phyloP scores from a whole-genome alignment of 2,113 vertebrate genomes.

The Sphaerodactylus townsendi region DNA sequence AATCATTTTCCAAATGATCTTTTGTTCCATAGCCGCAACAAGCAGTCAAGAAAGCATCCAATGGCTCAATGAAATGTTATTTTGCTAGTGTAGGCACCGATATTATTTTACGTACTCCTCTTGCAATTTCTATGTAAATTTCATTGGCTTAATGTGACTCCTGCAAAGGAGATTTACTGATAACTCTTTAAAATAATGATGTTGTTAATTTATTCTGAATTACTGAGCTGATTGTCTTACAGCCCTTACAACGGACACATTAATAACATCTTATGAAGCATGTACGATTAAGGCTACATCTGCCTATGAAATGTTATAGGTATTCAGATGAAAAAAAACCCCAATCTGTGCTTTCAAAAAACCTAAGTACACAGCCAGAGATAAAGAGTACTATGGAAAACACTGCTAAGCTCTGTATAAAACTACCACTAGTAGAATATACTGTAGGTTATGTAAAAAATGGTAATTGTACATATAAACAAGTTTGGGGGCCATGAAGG shows the following conservation, averaged over 20 bases:
- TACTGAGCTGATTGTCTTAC: slow-evolving; percentile 21
- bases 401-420: neutral
- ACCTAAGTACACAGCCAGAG: neutral
- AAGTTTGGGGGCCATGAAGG: neutral
- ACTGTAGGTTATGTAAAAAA: neutral
- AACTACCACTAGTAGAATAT: neutral
- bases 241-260: slow-evolving; percentile 1
- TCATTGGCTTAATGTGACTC: slow-evolving; percentile 6
- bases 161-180: slow-evolving; percentile 31
- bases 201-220: slow-evolving; percentile 44
- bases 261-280: slow-evolving; percentile 16
- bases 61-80: slow-evolving; percentile 1
- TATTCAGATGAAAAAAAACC: neutral
- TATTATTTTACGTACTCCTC: neutral
- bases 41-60: slow-evolving; percentile 34
- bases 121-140: slow-evolving; percentile 16
- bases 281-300: neutral
- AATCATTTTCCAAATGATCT: slow-evolving; percentile 54
- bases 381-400: neutral
- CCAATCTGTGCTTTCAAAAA: neutral
- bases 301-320: neutral
- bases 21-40: slow-evolving; percentile 41
- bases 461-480: neutral
- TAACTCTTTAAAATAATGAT: slow-evolving; percentile 32
- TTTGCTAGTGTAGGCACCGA: neutral